Percentiles rank a stretch among this genome's conserved stretches.
Evolutionary conservation across 2,888 invertebrate species (phyloP).

Genomic region (Noctua comes): DNA sequence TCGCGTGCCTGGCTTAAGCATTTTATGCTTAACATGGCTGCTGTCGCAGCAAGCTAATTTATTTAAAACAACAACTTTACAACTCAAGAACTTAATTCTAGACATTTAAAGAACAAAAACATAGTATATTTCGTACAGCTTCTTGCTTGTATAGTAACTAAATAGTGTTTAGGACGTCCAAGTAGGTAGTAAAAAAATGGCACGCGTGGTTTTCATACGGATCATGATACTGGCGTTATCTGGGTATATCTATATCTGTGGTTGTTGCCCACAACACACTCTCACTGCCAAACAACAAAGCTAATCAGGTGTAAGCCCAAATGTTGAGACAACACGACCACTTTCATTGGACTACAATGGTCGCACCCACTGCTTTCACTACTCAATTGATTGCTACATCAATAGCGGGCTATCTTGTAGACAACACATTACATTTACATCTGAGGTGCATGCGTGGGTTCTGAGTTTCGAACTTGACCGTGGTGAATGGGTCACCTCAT

Average conservation of each 20-base stretch:
- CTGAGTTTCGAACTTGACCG: conserved; percentile 44
- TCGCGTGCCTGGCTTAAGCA: no score
- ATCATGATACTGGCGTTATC: neutral
- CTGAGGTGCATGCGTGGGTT: conserved; percentile 42
- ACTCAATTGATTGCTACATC: conserved; percentile 75
- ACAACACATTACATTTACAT: conserved; percentile 62
- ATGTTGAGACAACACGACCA: conserved; percentile 68
- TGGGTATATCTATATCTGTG: neutral
- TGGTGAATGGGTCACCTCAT: conserved; percentile 44
- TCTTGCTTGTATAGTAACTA: neutral
- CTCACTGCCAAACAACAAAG: conserved; percentile 37
- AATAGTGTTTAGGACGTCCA: neutral
- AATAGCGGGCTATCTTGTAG: conserved; percentile 56
- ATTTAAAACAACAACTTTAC: no score
- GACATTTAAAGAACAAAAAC: no score
- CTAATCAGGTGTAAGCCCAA: conserved; percentile 45
- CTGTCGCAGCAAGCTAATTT: no score
- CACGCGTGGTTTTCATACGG: neutral
- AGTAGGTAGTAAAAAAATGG: no score
- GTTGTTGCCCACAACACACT: conserved; percentile 21
- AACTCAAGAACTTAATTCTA: no score
- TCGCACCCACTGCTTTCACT: conserved; percentile 82
- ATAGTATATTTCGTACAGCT: neutral
- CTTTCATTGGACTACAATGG: conserved; percentile 80
- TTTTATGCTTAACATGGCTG: no score